A percentile compares a stretch with the other conserved stretches of the same genome.
Conservation (phyloP, 2,888 invertebrate species). For the Nasonia oneida region DNA sequence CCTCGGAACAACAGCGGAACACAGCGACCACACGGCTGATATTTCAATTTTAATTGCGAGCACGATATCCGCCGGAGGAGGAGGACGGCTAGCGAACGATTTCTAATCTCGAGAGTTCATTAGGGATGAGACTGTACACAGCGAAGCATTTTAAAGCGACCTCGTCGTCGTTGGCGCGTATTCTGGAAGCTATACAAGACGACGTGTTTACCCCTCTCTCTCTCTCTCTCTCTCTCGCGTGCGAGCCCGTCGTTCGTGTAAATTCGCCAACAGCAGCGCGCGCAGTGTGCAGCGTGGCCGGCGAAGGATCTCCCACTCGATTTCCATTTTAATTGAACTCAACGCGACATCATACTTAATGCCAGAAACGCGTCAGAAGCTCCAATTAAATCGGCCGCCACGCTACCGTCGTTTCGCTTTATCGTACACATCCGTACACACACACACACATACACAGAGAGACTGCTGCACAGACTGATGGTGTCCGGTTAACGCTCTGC, state of each 20-base stretch:
- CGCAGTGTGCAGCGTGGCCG: neutral
- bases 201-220: slow-evolving; percentile 33
- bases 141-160: slow-evolving; percentile 70
- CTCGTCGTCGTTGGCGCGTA: slow-evolving; percentile 42
- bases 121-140: slow-evolving; percentile 64
- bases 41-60: slow-evolving; percentile 77
- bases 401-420: slow-evolving; percentile 70
- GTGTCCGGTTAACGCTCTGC: slow-evolving; percentile 41
- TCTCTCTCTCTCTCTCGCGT: neutral
- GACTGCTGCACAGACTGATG: slow-evolving; percentile 48
- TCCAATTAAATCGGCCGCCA: slow-evolving; percentile 74
- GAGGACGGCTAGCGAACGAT: slow-evolving; percentile 59
- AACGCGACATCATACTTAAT: slow-evolving; percentile 78
- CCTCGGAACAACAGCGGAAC: slow-evolving; percentile 56
- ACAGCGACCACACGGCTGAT: slow-evolving; percentile 72
- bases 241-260: slow-evolving; percentile 35
- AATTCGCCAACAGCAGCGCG: slow-evolving; percentile 27
- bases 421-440: slow-evolving; percentile 68
- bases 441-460: slow-evolving; percentile 60
- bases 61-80: slow-evolving; percentile 70
- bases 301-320: slow-evolving; percentile 69
- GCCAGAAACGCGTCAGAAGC: slow-evolving; percentile 75
- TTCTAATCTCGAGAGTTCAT: slow-evolving; percentile 77
- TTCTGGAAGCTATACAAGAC: slow-evolving; percentile 57
- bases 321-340: slow-evolving; percentile 79